Evolutionary conservation across 1,140 invertebrate species (phyloP), one percentile per base, ranked within the genome.

Genomic region (Drusus annulatus): DNA sequence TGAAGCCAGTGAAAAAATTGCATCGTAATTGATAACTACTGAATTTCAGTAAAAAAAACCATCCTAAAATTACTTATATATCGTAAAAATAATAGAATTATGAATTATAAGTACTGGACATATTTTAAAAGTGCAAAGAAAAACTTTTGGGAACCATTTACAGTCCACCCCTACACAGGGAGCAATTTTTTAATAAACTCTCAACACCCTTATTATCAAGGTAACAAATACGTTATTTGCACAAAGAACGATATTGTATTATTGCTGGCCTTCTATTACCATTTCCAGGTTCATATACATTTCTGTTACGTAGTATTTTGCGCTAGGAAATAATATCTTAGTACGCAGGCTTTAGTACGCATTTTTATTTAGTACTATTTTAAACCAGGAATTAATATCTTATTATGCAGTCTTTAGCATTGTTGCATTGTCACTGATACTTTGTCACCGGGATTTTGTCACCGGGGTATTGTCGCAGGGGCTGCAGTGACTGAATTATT

Each of bases 151-250:
- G 56, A 74, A 0, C 69, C n/a, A n/a, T 7, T 56, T 31, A 0
- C 0, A 17, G 15, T 17, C 13, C 50, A 74, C 50, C 51, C 65
- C 69, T 21, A 28, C 17, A 51, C 8, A 77, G 75, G 15, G 74
- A 31, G 45, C 15, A 17, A 13, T 52, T 77, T 76, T 77, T 77
- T 77, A 63, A 63, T 77, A 69, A 62, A 71, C 56, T 54, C 17
- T 19, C 76, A 28, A 78, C 76, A 71, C 76, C 76, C 76, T 58
- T 69, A 69, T 78, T 69, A 78, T 69, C 62, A 58, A 78, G 76
- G 76, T 78, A 78, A 78, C 76, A 78, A 68, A 69, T 62, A 45
- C 31, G 15, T 62, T 58, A 28, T 28, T 25, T 17, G 25, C 76
- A 78, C 17, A 78, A 45, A 54, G 45, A 23, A 19, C 23, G 23